phyloP scores from a whole-genome alignment of 2,797 vertebrate genomes.

The Melanotaenia trifasciata region DNA sequence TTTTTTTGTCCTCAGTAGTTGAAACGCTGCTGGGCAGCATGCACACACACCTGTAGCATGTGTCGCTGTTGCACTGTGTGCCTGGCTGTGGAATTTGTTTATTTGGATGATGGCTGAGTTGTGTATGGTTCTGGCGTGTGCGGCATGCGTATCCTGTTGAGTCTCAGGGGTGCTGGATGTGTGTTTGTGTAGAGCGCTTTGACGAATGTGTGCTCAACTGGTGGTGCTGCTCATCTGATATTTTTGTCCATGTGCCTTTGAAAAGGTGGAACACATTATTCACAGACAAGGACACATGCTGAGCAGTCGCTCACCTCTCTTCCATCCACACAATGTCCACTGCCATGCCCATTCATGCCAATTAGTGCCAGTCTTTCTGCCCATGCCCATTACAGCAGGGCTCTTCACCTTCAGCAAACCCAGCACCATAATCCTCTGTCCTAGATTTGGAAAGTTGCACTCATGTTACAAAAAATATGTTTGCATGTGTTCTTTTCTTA shows the following conservation, averaged over 20 bases:
- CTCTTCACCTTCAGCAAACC: conserved; percentile 46
- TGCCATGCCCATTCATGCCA: conserved; percentile 58
- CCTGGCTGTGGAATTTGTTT: conserved; percentile 39
- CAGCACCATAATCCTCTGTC: conserved; percentile 25
- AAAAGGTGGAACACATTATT: conserved; percentile 70
- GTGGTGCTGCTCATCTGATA: conserved; percentile 49
- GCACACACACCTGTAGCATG: conserved; percentile 55
- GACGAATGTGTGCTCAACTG: conserved; percentile 42
- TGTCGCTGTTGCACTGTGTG: conserved; percentile 21
- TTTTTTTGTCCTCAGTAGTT: conserved; percentile 6
- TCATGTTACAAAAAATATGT: not conserved
- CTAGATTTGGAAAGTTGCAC: conserved; percentile 24
- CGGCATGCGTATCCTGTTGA: conserved; percentile 37
- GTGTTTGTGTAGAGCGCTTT: conserved; percentile 36
- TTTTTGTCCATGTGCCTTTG: conserved; percentile 54
- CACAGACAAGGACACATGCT: conserved; percentile 64
- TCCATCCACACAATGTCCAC: conserved; percentile 49
- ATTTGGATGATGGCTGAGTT: conserved; percentile 31
- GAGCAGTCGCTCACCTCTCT: conserved; percentile 60
- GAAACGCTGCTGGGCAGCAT: conserved; percentile 23
- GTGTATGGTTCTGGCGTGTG: conserved; percentile 8
- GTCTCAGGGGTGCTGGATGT: conserved; percentile 39
- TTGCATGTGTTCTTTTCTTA: conserved; percentile 1
- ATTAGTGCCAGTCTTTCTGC: conserved; percentile 55
- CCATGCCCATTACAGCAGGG: conserved; percentile 31